Base-by-base conservation (phyloP, 2,888 invertebrate species). In the Leucophora obtusa region DNA sequence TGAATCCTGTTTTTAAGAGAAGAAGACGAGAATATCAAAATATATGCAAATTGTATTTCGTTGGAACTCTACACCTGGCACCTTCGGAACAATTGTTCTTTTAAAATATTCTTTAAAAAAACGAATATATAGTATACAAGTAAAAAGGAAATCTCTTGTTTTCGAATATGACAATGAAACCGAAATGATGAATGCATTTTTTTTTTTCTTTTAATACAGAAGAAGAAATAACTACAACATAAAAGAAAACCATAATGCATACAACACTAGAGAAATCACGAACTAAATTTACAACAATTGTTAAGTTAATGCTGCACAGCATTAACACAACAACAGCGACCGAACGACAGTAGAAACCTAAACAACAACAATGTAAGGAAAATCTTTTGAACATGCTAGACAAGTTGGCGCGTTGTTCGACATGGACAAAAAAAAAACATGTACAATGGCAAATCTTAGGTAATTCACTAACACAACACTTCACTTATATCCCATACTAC, bases 331-430 rank as follows among this genome's bases (percentile, higher is more conserved):
- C 74, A 71, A 70, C 62, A 38, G 11, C 14, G 43, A 9, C 59
- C 28, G 50, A 62, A 9, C 70, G 54, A 47, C 75, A 63, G 10
- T 56, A 56, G 62, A 43, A 62, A 11, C 51, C 54, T 56, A 43
- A 73, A 21, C 35, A 68, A 51, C 43, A 75, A 60, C 24, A 62
- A 56, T 15, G 50, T 38, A 59, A 18, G 17, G 35, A 53, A 79
- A 63, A 73, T 60, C 65, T 62, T 68, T 70, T 53, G 50, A 75
- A 73, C 53, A 75, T 75, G 81, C 75, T 77, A 87, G 87, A 87
- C 87, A 87, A 85, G 84, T 85, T 87, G 87, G 87, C 87, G 87
- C 87, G 86, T 78, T 78, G 69, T 74, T 60, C 65, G 18, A 79
- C 72, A 60, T 50, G 54, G 73, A 58, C 59, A 71, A 73, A 15